Evolutionary conservation across 2,797 vertebrate species (phyloP), one percentile per base, ranked within the genome.

Genomic region (Platalea minor): DNA sequence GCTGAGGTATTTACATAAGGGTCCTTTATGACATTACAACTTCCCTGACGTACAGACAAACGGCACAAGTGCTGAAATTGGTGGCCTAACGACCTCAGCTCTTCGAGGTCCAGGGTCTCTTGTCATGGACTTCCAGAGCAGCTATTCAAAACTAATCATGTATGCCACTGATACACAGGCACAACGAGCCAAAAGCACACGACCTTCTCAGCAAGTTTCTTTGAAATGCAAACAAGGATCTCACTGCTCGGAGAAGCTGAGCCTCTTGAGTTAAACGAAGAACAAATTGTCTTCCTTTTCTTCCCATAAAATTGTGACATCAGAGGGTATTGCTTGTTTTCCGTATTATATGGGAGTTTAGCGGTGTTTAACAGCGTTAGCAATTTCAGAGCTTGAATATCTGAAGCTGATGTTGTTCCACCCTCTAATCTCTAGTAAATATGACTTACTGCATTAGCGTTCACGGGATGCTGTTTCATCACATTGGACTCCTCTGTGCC

Each of bases 171-270:
- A 79, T 15, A 61, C 0, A 90, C 20, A 72, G 17, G 65, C 83
- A 88, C 53, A n/a, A 70, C 17, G n/a, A 93, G 61, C 17, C 61
- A 50, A 10, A 90, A 94, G 80, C 35, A 73, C 54, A 23, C 4
- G 53, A 94, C 84, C 74, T 69, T 79, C 54, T 75, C 88, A 89
- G 60, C 4, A 4, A 83, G 56, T 8, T 80, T 37, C 85, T 95
- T 53, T 96, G 88, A 89, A 89, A 95, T 41, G 64, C 78, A 94
- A 92, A 88, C 43, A 83, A 65, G 46, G 89, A 76, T 43, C 82
- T 31, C 59, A 65, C 3, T 2, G 48, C 60, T 51, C 1, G 1
- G n/a, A 29, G 29, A 82, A 51, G 56, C 68, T n/a, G 24, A 88
- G 68, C 56, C 33, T 87, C 31, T 89, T 61, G 3, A 75, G 46